A percentile compares a stretch with the other conserved stretches of the same genome.
These are phyloP conservation scores for Pseudomyrmex pallidus DNA, from an alignment of 1,140 invertebrate species.

Conservation along the genomic window DNA sequence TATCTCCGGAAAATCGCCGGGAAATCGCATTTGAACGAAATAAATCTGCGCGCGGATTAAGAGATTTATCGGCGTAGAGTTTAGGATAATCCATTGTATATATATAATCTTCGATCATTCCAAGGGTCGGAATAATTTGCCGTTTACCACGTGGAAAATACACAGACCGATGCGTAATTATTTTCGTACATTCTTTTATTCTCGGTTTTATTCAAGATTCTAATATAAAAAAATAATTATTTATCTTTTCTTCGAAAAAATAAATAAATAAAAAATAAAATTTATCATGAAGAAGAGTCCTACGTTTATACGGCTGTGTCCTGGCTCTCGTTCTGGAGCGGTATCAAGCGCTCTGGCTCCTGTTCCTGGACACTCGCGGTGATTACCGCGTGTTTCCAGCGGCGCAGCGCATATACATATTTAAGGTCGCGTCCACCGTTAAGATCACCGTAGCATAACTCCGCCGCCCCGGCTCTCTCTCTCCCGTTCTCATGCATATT, in stretches of 20 bases:
- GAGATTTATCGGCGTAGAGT: neutral
- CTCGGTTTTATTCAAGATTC: too few relatives aligned
- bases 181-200: too few relatives aligned
- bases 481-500: slow-evolving; percentile 82
- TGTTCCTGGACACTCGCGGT: slow-evolving; percentile 4
- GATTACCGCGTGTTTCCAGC: slow-evolving; percentile 46
- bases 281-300: neutral
- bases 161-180: too few relatives aligned
- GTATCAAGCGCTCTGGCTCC: neutral
- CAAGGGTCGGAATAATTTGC: neutral
- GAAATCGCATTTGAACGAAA: neutral
- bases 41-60: slow-evolving; percentile 28
- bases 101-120: slow-evolving; percentile 6
- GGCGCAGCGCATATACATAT: slow-evolving; percentile 69
- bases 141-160: neutral
- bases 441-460: slow-evolving; percentile 82
- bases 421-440: slow-evolving; percentile 77
- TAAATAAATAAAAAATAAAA: neutral
- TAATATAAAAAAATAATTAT: neutral
- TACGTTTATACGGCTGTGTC: neutral
- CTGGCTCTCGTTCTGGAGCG: neutral
- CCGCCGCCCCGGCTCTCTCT: slow-evolving; percentile 69
- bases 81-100: slow-evolving; percentile 12
- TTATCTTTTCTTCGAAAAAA: slow-evolving; percentile 2
- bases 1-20: slow-evolving; percentile 16